These are phyloP conservation scores for Belgica antarctica DNA, from an alignment of 2,888 invertebrate species.

Conservation along the genomic window DNA sequence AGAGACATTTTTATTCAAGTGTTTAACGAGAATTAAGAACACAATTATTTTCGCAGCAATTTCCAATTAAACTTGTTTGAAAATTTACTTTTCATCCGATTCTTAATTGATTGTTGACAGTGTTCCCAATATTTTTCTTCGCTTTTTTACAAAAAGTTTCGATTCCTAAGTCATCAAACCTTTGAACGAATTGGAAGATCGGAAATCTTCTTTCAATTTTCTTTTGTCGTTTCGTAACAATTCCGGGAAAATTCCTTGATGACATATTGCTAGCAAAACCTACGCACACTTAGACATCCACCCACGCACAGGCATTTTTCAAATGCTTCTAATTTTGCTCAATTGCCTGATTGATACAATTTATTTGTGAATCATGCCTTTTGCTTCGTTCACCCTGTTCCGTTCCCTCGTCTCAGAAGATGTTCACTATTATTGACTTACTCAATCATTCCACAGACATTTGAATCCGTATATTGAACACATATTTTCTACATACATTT, in stretches of 20 bases:
- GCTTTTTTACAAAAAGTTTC: neutral
- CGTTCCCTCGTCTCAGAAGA: neutral
- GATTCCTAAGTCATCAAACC: neutral
- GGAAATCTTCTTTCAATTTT: slow-evolving; percentile 12
- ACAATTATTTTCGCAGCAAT: too few species aligned
- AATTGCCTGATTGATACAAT: slow-evolving; percentile 41
- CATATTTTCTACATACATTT: slow-evolving; percentile 3
- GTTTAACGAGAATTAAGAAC: neutral
- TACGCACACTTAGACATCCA: neutral
- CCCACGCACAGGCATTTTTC: neutral
- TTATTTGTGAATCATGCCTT: slow-evolving; percentile 26
- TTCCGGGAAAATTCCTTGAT: neutral
- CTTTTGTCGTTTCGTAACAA: neutral
- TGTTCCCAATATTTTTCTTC: slow-evolving; percentile 4
- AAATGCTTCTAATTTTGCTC: slow-evolving; percentile 3
- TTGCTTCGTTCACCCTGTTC: slow-evolving; percentile 10
- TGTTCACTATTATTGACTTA: slow-evolving; percentile 37
- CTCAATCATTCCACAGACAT: slow-evolving; percentile 40
- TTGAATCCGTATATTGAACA: slow-evolving; percentile 17
- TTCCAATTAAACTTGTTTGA: slow-evolving; percentile 13
- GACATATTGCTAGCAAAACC: neutral
- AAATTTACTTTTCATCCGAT: neutral
- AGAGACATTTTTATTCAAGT: neutral
- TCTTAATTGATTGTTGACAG: slow-evolving; percentile 15
- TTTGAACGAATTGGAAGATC: too few species aligned